Conservation (phyloP, 2,888 invertebrate genomes). For the Thymelicus sylvestris region DNA sequence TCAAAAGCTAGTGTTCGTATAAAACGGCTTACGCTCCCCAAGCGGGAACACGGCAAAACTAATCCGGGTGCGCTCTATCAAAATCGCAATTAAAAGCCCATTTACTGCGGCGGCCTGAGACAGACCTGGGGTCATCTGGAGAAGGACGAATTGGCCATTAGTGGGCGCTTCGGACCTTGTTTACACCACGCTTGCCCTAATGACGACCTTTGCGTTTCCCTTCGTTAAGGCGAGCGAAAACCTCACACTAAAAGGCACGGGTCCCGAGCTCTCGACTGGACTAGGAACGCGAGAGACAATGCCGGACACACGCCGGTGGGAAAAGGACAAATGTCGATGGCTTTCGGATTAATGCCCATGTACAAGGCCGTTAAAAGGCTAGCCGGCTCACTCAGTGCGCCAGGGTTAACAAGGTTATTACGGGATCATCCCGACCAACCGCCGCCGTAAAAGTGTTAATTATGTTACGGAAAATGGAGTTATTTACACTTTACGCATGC, state of each 20-base stretch:
- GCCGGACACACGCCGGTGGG: constrained; percentile 57
- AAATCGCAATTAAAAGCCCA: constrained; percentile 84
- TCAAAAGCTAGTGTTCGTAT: constrained; percentile 25
- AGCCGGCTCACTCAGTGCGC: constrained; percentile 76
- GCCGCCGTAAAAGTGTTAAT: constrained; percentile 83
- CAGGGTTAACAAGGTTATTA: constrained; percentile 85
- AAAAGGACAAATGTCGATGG: constrained; percentile 78
- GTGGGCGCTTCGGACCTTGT: constrained; percentile 84
- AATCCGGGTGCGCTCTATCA: constrained; percentile 77
- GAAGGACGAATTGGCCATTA: constrained; percentile 85
- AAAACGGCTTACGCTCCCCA: constrained; percentile 30
- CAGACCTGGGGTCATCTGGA: constrained; percentile 80
- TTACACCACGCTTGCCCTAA: constrained; percentile 85
- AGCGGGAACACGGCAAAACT: constrained; percentile 54
- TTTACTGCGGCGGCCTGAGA: constrained; percentile 75
- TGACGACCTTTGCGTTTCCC: constrained; percentile 86
- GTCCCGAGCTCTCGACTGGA: constrained; percentile 76
- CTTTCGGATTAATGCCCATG: constrained; percentile 84
- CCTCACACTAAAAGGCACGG: constrained; percentile 83
- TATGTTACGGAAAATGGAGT: constrained; percentile 75
- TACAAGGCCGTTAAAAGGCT: constrained; percentile 83
- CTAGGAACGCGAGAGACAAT: constrained; percentile 74
- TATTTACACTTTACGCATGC: constrained; percentile 51
- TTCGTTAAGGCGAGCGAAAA: constrained; percentile 85
- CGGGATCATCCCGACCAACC: constrained; percentile 82